Evolutionary conservation across 2,113 vertebrate genomes (phyloP).

Genomic region (Oreochromis spilurus): DNA sequence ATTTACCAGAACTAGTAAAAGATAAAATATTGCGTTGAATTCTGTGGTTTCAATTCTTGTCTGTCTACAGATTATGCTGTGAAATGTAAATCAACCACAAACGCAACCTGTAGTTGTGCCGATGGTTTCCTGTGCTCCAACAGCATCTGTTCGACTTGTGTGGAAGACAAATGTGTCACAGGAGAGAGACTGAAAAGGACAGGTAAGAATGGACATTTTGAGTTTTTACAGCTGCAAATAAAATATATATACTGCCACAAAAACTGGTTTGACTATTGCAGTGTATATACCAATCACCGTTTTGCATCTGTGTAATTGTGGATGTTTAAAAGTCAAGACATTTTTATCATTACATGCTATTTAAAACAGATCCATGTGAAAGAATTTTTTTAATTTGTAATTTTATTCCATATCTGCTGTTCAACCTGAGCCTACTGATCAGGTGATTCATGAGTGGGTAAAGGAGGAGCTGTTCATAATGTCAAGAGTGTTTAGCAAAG

Average conservation of each 20-base stretch:
- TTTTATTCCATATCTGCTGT: not conserved
- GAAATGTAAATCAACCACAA: slow-evolving; percentile 38
- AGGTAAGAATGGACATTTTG: slow-evolving; percentile 30
- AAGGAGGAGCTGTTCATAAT: not conserved
- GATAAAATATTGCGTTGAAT: not conserved
- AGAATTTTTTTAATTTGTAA: not conserved
- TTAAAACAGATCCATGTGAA: not conserved
- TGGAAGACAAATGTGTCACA: not conserved
- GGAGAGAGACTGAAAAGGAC: not conserved
- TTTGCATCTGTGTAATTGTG: not conserved
- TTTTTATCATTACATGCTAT: not conserved
- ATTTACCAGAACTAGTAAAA: not conserved
- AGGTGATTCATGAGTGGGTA: not conserved
- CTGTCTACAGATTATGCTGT: slow-evolving; percentile 19
- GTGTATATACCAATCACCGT: not conserved
- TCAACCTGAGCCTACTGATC: not conserved
- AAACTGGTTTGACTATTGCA: not conserved
- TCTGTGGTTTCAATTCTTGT: not conserved
- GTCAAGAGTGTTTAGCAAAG: not conserved
- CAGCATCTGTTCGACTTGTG: slow-evolving; percentile 37
- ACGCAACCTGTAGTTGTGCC: slow-evolving; percentile 34
- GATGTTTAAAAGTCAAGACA: not conserved
- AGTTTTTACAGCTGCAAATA: not conserved
- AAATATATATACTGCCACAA: not conserved
- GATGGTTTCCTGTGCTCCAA: slow-evolving; percentile 57